Conservation (phyloP, 2,888 invertebrate species). For the Chalcosyrphus nemorum region DNA sequence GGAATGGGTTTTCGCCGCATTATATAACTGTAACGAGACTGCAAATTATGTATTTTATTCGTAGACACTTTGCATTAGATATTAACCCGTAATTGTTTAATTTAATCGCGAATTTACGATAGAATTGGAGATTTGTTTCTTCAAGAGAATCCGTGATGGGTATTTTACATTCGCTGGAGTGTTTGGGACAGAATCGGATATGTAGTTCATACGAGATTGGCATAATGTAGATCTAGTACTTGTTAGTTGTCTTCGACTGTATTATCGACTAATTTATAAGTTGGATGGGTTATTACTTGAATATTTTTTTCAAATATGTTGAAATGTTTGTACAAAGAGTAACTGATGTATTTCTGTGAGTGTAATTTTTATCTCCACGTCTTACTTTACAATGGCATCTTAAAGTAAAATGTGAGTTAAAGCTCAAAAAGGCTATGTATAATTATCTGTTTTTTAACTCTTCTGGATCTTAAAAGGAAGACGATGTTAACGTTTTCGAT, state of each 20-base stretch:
- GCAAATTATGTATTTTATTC: background rate
- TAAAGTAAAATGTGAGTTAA: too few species aligned
- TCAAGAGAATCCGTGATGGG: slow-evolving; percentile 54
- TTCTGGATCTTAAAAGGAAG: too few species aligned
- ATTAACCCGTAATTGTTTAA: slow-evolving; percentile 35
- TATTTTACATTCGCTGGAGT: slow-evolving; percentile 64
- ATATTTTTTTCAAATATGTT: too few species aligned
- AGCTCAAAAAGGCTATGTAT: too few species aligned
- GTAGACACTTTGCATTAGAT: slow-evolving; percentile 25
- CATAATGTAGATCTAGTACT: slow-evolving; percentile 1
- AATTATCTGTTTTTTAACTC: too few species aligned
- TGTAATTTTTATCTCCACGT: too few species aligned
- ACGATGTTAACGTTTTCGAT: too few species aligned
- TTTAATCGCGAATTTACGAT: slow-evolving; percentile 28
- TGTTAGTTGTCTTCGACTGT: background rate
- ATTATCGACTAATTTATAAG: background rate
- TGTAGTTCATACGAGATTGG: slow-evolving; percentile 34
- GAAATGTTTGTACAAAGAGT: too few species aligned
- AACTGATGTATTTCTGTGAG: too few species aligned
- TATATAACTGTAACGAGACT: slow-evolving; percentile 30
- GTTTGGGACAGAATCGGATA: slow-evolving; percentile 61
- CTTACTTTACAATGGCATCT: too few species aligned
- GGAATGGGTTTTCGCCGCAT: slow-evolving; percentile 6
- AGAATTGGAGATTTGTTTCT: slow-evolving; percentile 46
- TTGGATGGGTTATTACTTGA: background rate